Evolutionary conservation across 2,888 invertebrate genomes (phyloP).

Genomic region (Acanthosepion pharaonis): DNA sequence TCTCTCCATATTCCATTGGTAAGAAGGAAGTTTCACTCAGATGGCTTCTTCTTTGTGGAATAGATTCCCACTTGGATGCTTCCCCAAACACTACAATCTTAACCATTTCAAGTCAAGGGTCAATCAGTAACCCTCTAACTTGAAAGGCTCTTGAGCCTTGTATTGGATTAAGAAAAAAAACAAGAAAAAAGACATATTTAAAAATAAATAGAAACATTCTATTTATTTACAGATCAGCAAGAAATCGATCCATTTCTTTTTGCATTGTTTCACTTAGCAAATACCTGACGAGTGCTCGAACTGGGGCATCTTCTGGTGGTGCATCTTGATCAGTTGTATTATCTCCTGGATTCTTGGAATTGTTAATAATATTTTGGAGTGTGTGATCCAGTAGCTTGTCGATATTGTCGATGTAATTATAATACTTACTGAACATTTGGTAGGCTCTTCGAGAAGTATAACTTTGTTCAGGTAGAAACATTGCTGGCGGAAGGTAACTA

Average conservation of each 20-base stretch:
- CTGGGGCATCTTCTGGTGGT: no score
- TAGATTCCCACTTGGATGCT: no score
- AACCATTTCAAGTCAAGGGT: no score
- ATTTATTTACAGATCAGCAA: constrained; percentile 10
- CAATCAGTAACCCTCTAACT: no score
- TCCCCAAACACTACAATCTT: no score
- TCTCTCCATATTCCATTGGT: no score
- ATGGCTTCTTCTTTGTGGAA: no score
- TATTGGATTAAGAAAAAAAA: background rate
- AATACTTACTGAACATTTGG: background rate
- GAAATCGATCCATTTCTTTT: constrained; percentile 40
- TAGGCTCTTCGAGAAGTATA: background rate
- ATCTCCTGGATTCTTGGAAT: background rate
- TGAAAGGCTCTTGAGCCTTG: no score
- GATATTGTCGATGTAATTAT: background rate
- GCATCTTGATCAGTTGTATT: background rate
- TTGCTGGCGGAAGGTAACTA: constrained; percentile 13
- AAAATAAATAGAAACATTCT: background rate
- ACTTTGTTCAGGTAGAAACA: background rate
- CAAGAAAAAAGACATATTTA: background rate
- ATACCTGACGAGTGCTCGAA: constrained; percentile 4
- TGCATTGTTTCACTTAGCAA: constrained; percentile 39
- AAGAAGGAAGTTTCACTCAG: no score
- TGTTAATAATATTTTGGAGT: background rate
- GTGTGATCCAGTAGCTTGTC: background rate